Percentiles rank a stretch among this genome's conserved stretches.
phyloP scores from a whole-genome alignment of 2,797 vertebrate species.

The Anisognathus igniventris region DNA sequence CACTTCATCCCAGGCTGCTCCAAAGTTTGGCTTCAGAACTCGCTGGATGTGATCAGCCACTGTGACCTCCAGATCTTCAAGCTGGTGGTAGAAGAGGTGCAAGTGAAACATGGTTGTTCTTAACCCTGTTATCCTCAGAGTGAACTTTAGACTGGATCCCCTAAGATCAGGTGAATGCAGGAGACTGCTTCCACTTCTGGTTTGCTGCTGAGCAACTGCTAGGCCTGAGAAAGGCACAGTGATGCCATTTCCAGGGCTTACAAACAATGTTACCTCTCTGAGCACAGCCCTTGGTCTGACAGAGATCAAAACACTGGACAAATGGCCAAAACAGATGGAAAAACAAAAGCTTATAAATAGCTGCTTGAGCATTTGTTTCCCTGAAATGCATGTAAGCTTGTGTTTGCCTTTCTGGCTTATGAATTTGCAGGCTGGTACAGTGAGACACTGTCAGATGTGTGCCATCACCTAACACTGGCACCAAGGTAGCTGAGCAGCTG shows the following conservation, averaged over 20 bases:
- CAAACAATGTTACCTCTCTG: background rate
- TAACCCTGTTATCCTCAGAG: background rate
- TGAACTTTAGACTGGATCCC: background rate
- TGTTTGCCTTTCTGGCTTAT: background rate
- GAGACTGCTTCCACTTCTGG: background rate
- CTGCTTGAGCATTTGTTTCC: background rate
- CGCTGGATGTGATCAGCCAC: conserved; percentile 81
- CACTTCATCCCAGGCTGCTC: conserved; percentile 82
- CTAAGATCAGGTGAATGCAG: background rate
- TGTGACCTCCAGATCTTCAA: conserved; percentile 80
- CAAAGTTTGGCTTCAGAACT: conserved; percentile 80
- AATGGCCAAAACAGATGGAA: background rate
- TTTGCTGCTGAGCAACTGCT: background rate
- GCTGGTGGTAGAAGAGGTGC: conserved; percentile 44
- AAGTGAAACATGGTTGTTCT: background rate
- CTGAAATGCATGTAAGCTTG: background rate
- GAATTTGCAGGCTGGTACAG: background rate
- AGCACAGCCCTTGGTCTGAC: background rate
- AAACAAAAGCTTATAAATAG: background rate
- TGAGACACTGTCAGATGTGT: background rate
- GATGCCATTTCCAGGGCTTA: background rate
- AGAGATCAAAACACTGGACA: background rate
- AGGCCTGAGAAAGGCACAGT: background rate
- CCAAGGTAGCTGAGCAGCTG: background rate
- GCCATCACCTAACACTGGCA: background rate